A percentile compares a stretch with the other conserved stretches of the same genome.
Evolutionary conservation across 2,113 vertebrate species (phyloP).

Genomic region (Alaudala cheleensis): DNA sequence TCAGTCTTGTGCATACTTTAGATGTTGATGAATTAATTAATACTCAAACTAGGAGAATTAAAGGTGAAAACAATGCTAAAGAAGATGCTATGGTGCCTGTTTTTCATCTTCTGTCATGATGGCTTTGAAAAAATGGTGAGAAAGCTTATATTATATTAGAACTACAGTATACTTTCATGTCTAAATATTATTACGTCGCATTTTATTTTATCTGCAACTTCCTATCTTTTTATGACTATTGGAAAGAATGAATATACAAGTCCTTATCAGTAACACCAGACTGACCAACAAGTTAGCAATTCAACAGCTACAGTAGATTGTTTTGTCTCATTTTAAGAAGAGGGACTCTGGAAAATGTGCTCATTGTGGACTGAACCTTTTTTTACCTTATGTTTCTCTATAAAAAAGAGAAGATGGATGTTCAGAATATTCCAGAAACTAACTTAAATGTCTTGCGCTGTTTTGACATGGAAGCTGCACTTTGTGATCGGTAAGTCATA

Average conservation of each 20-base stretch:
- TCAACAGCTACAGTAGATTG: background rate
- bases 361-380: background rate
- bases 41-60: background rate
- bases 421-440: background rate
- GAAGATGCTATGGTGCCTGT: background rate
- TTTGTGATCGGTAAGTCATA: background rate
- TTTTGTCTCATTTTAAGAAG: background rate
- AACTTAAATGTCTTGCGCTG: background rate
- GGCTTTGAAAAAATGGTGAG: background rate
- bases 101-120: background rate
- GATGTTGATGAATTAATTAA: background rate
- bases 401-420: background rate
- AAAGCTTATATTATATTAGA: background rate
- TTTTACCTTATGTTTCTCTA: background rate
- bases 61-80: background rate
- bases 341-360: background rate
- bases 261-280: background rate
- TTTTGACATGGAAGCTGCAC: background rate
- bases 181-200: background rate
- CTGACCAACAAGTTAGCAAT: background rate
- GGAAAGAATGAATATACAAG: background rate
- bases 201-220: background rate
- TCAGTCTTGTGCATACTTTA: background rate
- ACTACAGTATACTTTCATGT: background rate
- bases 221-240: background rate